Conservation (phyloP, 2,113 vertebrate genomes). For the Mohoua ochrocephala region DNA sequence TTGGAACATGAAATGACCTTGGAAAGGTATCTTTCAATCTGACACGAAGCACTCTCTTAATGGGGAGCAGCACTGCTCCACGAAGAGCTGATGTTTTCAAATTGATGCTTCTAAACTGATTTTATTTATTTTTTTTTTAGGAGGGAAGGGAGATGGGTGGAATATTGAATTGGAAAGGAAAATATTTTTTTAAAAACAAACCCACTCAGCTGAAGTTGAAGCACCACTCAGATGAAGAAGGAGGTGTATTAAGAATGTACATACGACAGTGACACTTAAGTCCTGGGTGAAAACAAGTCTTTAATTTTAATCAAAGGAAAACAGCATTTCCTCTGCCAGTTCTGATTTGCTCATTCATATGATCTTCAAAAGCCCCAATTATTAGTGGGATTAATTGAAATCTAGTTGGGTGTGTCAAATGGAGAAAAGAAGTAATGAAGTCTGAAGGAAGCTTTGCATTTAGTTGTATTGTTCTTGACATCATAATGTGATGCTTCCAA, state of each 20-base stretch:
- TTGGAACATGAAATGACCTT: conserved; percentile 37
- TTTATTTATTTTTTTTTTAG: background rate
- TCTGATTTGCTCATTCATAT: conserved; percentile 37
- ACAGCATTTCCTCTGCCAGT: background rate
- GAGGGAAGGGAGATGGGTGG: background rate
- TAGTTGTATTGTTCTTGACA: background rate
- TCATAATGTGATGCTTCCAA: background rate
- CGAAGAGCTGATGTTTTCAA: background rate
- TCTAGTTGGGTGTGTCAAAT: background rate
- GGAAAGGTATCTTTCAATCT: conserved; percentile 31
- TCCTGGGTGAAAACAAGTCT: conserved; percentile 23
- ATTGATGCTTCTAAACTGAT: background rate
- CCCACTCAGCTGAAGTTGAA: conserved; percentile 32
- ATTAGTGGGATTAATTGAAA: conserved; percentile 20
- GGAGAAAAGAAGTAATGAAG: background rate
- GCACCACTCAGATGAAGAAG: conserved; percentile 33
- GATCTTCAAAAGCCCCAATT: conserved; percentile 21
- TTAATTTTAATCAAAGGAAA: conserved; percentile 31
- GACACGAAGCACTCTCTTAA: background rate
- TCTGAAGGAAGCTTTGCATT: conserved; percentile 7
- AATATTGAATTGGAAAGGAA: background rate
- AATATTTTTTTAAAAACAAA: conserved; percentile 37
- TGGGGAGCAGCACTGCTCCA: background rate
- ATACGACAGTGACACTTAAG: background rate
- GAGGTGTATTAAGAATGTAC: conserved; percentile 5